A percentile compares a stretch with the other conserved stretches of the same genome.
Evolutionary conservation across 2,113 vertebrate genomes (phyloP).

Genomic region (Cinclus mexicanus): DNA sequence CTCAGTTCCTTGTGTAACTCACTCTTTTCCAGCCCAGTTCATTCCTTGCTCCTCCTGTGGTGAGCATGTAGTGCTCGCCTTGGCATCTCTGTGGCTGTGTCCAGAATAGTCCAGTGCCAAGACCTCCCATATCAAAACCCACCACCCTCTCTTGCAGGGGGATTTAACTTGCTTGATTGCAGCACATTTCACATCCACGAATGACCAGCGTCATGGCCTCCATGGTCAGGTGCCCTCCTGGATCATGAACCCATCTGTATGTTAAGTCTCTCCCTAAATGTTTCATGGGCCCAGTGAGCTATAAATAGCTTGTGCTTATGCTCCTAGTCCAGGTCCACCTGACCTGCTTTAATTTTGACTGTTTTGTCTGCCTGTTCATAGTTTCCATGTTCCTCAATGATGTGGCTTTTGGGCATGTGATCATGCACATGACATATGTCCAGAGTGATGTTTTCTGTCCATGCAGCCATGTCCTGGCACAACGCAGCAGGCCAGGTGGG

Average conservation of each 20-base stretch:
- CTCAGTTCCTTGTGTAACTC: background rate
- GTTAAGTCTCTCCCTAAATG: background rate
- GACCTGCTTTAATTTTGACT: background rate
- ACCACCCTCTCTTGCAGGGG: background rate
- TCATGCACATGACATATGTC: background rate
- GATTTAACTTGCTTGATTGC: background rate
- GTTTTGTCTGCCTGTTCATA: background rate
- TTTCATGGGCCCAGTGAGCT: background rate
- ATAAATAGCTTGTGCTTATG: background rate
- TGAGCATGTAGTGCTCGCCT: accelerated
- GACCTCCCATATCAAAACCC: background rate
- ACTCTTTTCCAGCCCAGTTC: background rate
- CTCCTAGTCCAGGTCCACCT: background rate
- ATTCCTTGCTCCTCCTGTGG: background rate
- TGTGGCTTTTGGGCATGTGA: background rate
- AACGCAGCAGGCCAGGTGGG: background rate
- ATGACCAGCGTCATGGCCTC: background rate
- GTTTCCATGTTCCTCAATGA: background rate
- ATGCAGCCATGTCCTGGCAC: background rate
- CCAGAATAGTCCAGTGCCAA: background rate
- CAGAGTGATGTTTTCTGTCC: background rate
- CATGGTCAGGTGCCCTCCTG: background rate
- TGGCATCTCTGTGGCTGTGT: accelerated
- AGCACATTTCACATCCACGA: background rate
- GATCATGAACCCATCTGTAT: no score